Percentiles rank a stretch among this genome's conserved stretches.
Conservation (phyloP, 2,888 invertebrate species). For the Acanthopleura granulata region DNA sequence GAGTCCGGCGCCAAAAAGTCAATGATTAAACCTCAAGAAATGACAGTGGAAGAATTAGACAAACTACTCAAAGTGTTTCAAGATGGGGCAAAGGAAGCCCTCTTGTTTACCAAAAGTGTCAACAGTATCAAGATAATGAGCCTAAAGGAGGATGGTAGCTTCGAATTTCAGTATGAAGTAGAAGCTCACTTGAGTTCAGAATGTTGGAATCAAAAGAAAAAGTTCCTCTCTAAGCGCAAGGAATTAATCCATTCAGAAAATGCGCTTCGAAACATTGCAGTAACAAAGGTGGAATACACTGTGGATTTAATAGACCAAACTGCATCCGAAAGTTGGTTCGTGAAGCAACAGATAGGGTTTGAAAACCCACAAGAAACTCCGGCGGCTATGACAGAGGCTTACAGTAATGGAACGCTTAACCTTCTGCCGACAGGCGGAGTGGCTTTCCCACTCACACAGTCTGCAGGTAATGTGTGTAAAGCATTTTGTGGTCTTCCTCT, state of each 20-base stretch:
- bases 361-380: constrained; percentile 25
- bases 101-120: constrained; percentile 59
- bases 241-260: no score
- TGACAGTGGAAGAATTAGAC: constrained; percentile 33
- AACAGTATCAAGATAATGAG: constrained; percentile 39
- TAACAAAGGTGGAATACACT: constrained; percentile 24
- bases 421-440: constrained; percentile 49
- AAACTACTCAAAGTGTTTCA: constrained; percentile 43
- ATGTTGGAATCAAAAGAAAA: no score
- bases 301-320: constrained; percentile 23
- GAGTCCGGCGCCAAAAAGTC: constrained; percentile 44
- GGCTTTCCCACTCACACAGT: constrained; percentile 31
- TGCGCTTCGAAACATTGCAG: constrained; percentile 18
- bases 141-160: constrained; percentile 20
- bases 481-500: constrained; percentile 57
- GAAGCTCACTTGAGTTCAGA: no score
- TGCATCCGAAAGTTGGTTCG: constrained; percentile 41
- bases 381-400: constrained; percentile 33
- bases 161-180: no score
- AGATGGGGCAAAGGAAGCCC: constrained; percentile 46
- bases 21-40: constrained; percentile 38
- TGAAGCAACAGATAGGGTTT: constrained; percentile 51
- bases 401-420: constrained; percentile 36
- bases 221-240: no score
- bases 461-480: constrained; percentile 20